Conservation (phyloP, 2,888 invertebrate genomes). For the Netelia melanura region DNA sequence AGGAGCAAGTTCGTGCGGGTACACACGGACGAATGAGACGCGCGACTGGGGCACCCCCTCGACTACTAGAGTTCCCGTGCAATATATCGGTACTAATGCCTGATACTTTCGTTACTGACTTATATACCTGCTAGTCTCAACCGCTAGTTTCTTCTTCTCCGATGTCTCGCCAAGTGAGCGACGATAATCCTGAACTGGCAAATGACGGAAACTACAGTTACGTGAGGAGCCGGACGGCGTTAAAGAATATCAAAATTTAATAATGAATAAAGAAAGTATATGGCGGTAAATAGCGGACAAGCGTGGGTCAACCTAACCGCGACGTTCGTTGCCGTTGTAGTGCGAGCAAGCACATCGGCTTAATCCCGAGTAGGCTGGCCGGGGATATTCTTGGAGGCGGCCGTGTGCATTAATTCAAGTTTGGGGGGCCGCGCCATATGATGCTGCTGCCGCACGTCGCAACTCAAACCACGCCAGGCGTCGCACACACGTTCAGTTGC, state of each 20-base stretch:
- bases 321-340: slow-evolving; percentile 74
- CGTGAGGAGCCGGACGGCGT: neutral
- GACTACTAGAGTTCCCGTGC: neutral
- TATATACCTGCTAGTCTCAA: too few species aligned
- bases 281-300: slow-evolving; percentile 25
- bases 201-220: too few species aligned
- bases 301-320: slow-evolving; percentile 72
- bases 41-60: slow-evolving; percentile 49
- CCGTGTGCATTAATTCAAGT: slow-evolving; percentile 80
- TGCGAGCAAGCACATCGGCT: slow-evolving; percentile 73
- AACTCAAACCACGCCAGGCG: slow-evolving; percentile 9
- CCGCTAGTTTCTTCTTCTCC: too few species aligned
- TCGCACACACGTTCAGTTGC: slow-evolving; percentile 75
- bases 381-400: slow-evolving; percentile 80
- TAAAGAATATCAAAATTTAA: slow-evolving; percentile 25
- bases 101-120: too few species aligned
- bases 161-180: too few species aligned
- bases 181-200: too few species aligned
- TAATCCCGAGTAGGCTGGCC: slow-evolving; percentile 71
- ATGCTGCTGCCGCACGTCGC: slow-evolving; percentile 42
- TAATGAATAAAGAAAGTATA: slow-evolving; percentile 31
- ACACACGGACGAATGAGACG: neutral
- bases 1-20: neutral
- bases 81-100: too few species aligned
- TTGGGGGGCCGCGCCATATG: slow-evolving; percentile 74